These are phyloP conservation scores for Papilio aristodemus DNA, from an alignment of 1,140 invertebrate genomes.

Conservation along the genomic window DNA sequence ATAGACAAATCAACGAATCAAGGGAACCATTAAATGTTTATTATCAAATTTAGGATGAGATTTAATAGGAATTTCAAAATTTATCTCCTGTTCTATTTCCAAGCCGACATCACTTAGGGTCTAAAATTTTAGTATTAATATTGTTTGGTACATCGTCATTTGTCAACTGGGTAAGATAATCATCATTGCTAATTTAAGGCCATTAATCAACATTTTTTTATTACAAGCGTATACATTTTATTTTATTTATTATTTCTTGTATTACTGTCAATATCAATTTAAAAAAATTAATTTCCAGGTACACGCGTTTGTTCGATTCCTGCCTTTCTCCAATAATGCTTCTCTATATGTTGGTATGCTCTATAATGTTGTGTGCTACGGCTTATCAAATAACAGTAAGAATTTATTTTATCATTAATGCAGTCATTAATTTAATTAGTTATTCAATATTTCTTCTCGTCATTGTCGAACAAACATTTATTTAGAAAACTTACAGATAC, in stretches of 20 bases:
- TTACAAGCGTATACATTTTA: too few relatives aligned
- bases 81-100: not conserved
- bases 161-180: too few relatives aligned
- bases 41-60: not conserved
- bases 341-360: slow-evolving; percentile 65
- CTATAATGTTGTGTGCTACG: slow-evolving; percentile 65
- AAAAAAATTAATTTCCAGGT: slow-evolving; percentile 42
- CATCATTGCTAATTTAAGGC: too few relatives aligned
- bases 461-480: too few relatives aligned
- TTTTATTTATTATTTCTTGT: too few relatives aligned
- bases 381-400: slow-evolving; percentile 65
- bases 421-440: not conserved
- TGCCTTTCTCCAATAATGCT: slow-evolving; percentile 69
- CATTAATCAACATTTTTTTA: too few relatives aligned
- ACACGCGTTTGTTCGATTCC: slow-evolving; percentile 53
- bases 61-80: not conserved
- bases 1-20: too few relatives aligned
- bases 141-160: too few relatives aligned
- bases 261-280: not conserved
- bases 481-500: too few relatives aligned
- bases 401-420: not conserved
- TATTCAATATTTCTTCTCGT: too few relatives aligned
- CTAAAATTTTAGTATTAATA: too few relatives aligned
- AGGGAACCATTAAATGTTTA: slow-evolving; percentile 18
- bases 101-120: too few relatives aligned